These are phyloP conservation scores for Condylostylus longicornis DNA, from an alignment of 1,140 invertebrate species.

Conservation along the genomic window DNA sequence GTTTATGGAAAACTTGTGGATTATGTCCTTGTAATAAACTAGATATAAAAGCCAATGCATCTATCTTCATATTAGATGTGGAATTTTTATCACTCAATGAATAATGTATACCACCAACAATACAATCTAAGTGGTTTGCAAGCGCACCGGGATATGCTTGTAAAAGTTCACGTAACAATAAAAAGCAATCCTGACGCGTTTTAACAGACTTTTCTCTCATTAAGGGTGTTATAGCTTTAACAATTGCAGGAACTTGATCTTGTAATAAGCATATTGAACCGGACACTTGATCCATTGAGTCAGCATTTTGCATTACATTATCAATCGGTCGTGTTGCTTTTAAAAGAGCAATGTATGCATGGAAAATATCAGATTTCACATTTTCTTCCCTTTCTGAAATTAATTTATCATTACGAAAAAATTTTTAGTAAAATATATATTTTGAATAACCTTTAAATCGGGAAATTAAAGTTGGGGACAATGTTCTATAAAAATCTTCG, in stretches of 20 bases:
- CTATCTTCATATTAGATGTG: constrained; percentile 97
- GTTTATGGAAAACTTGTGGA: constrained; percentile 54
- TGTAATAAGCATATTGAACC: constrained; percentile 51
- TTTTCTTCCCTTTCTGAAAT: constrained; percentile 84
- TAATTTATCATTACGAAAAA: constrained; percentile 4
- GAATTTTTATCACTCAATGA: constrained; percentile 87
- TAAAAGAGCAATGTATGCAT: constrained; percentile 87
- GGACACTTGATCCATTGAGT: constrained; percentile 58
- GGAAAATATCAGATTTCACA: constrained; percentile 95
- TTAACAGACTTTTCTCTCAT: constrained; percentile 91
- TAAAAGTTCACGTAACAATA: constrained; percentile 79
- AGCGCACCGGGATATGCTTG: constrained; percentile 77
- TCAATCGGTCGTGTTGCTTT: constrained; percentile 68
- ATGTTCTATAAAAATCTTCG: constrained; percentile 72
- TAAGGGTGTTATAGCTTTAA: constrained; percentile 77
- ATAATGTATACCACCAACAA: constrained; percentile 83
- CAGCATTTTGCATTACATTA: constrained; percentile 46
- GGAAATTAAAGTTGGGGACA: constrained; percentile 78
- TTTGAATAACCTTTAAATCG: constrained; percentile 68
- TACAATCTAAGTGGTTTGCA: constrained; percentile 63
- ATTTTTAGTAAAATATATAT: constrained; percentile 33
- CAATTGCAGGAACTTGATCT: constrained; percentile 48
- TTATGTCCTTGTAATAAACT: constrained; percentile 72
- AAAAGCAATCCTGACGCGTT: constrained; percentile 80
- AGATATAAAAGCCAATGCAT: constrained; percentile 85